Evolutionary conservation across 2,113 vertebrate genomes (phyloP).

Genomic region (Antechinus flavipes): DNA sequence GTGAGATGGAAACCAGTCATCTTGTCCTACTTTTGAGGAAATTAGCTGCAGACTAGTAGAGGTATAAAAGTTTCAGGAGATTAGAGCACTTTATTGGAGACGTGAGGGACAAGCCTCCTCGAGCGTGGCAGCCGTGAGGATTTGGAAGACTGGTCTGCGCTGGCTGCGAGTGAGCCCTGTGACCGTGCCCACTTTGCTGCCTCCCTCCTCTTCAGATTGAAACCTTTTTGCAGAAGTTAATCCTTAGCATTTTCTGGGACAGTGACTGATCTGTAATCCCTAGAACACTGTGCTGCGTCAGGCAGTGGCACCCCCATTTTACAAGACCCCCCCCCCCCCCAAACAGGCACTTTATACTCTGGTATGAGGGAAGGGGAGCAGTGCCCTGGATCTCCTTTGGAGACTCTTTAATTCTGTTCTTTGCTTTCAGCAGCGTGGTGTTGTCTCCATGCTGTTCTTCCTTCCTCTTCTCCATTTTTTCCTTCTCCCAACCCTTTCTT

Average conservation of each 20-base stretch:
- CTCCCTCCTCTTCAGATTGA: fast-evolving
- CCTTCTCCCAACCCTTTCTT: background rate
- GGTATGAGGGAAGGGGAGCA: background rate
- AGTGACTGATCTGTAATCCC: background rate
- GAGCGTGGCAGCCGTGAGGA: background rate
- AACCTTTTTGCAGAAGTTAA: background rate
- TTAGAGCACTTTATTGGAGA: background rate
- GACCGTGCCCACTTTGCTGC: background rate
- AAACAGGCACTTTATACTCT: background rate
- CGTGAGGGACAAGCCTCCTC: background rate
- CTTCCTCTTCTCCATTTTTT: background rate
- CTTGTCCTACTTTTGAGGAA: background rate
- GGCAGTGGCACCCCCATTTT: background rate
- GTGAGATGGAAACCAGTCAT: no score
- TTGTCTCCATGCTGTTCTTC: background rate
- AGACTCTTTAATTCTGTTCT: fast-evolving
- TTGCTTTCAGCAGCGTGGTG: background rate
- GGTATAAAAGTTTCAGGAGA: background rate
- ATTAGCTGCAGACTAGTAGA: background rate
- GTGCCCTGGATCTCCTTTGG: background rate
- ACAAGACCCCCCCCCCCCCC: background rate
- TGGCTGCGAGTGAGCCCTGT: background rate
- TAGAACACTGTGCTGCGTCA: background rate
- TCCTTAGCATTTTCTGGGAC: background rate
- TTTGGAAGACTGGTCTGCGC: background rate